phyloP scores from a whole-genome alignment of 2,888 invertebrate genomes.

The Sabellastarte sp. region DNA sequence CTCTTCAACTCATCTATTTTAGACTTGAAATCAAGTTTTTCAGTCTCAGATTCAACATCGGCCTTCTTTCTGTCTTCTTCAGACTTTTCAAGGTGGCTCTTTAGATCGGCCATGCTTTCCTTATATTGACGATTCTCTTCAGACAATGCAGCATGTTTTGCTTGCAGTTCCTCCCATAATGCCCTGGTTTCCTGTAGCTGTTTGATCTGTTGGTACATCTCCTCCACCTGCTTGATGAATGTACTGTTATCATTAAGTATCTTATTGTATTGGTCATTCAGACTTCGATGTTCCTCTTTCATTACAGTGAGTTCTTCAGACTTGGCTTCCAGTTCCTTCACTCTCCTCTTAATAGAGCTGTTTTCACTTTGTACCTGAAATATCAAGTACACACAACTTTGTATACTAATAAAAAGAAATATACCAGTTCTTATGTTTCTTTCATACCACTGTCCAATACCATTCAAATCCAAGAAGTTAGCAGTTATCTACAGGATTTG shows the following conservation, averaged over 20 bases:
- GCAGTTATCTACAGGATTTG: too few species aligned
- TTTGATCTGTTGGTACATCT: conserved; percentile 40
- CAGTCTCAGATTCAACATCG: conserved; percentile 18
- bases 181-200: not conserved
- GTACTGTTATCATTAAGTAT: conserved; percentile 44
- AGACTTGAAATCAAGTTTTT: not conserved
- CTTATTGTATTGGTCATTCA: conserved; percentile 44
- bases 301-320: conserved; percentile 20
- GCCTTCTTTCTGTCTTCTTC: conserved; percentile 24
- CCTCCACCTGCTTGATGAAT: conserved; percentile 48
- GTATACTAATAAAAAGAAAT: too few species aligned
- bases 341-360: conserved; percentile 15
- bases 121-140: too few species aligned
- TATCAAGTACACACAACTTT: too few species aligned
- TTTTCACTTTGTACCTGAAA: conserved; percentile 25
- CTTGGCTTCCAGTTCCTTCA: conserved; percentile 12
- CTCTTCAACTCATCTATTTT: not conserved
- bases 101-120: too few species aligned
- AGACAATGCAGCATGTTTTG: too few species aligned
- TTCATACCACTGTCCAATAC: too few species aligned
- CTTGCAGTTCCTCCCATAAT: not conserved
- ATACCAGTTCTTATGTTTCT: too few species aligned
- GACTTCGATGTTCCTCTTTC: conserved; percentile 38
- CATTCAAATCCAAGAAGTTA: too few species aligned
- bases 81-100: conserved; percentile 16